Conservation (phyloP, 1,140 invertebrate genomes). For the Pseudomyrmex pallidus region DNA sequence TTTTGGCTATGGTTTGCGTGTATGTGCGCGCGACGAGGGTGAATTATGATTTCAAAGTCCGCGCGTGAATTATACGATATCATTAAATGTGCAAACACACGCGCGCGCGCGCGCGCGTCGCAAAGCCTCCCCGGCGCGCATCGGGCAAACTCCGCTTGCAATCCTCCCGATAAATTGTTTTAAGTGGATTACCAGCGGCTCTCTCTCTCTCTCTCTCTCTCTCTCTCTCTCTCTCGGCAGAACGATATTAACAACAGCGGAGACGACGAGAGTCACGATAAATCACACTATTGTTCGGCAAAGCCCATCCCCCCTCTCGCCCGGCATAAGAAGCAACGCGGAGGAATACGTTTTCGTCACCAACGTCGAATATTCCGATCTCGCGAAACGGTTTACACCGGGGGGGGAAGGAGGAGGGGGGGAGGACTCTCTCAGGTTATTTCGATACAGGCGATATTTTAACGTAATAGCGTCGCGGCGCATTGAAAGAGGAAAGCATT, state of each 20-base stretch:
- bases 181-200: conserved; percentile 54
- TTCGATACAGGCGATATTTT: conserved; percentile 18
- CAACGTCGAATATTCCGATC: conserved; percentile 5
- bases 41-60: conserved; percentile 45
- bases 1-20: too few relatives aligned
- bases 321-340: conserved; percentile 12
- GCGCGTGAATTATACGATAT: conserved; percentile 35
- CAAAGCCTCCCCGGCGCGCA: conserved; percentile 19
- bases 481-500: background rate
- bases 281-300: conserved; percentile 57
- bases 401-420: too few relatives aligned
- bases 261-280: conserved; percentile 49
- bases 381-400: background rate
- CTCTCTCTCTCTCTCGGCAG: background rate
- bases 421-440: background rate
- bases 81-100: conserved; percentile 36
- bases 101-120: background rate
- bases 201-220: background rate
- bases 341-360: background rate
- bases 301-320: background rate
- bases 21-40: background rate
- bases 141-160: conserved; percentile 41
- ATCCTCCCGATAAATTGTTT: conserved; percentile 58
- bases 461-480: background rate
- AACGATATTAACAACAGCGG: conserved; percentile 36